These are phyloP conservation scores for Grantiella picta DNA, from an alignment of 2,113 vertebrate genomes.

Conservation along the genomic window DNA sequence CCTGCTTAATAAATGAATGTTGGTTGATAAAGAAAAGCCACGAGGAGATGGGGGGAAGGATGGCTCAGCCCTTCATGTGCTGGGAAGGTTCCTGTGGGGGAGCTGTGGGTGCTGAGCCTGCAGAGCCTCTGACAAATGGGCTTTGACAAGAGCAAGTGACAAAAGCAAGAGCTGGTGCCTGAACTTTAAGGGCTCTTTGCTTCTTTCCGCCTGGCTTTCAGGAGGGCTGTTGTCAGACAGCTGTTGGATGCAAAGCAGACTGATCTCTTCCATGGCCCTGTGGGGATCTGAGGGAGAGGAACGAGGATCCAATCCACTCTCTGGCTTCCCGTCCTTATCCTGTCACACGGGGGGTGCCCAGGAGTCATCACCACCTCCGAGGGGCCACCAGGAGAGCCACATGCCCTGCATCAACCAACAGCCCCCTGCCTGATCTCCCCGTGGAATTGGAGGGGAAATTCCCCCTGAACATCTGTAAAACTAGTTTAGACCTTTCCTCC, in stretches of 20 bases:
- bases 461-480: slow-evolving; percentile 11
- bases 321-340: neutral
- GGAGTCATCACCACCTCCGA: neutral
- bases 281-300: neutral
- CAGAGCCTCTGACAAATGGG: slow-evolving; percentile 33
- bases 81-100: neutral
- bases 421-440: neutral
- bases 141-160: slow-evolving; percentile 25
- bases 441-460: neutral
- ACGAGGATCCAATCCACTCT: neutral
- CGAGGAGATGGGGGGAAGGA: neutral
- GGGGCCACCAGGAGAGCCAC: neutral
- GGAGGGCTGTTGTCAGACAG: neutral
- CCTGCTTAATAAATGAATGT: neutral
- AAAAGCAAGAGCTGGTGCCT: slow-evolving; percentile 7
- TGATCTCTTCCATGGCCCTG: neutral
- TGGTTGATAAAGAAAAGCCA: neutral
- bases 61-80: neutral
- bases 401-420: neutral
- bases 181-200: neutral
- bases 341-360: fast-evolving
- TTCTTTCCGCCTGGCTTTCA: neutral
- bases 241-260: slow-evolving; percentile 13
- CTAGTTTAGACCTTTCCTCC: neutral
- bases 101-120: neutral